Evolutionary conservation across 2,888 invertebrate species (phyloP), one percentile per base, ranked within the genome.

Genomic region (Fragum sueziense): DNA sequence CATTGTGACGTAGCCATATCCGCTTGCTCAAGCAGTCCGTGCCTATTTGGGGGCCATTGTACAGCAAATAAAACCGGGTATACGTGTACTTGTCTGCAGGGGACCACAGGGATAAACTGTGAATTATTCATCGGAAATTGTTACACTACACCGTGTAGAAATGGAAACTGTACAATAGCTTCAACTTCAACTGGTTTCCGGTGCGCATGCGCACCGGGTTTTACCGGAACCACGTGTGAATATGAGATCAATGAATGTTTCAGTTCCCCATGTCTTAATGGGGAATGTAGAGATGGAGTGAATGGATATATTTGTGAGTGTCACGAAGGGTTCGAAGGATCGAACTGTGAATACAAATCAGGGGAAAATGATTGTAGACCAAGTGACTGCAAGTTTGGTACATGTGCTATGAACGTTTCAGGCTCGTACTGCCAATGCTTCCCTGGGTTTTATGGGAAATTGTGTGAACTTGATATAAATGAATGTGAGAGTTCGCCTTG

Each of bases 391-490:
- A 68, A 65, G 51, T 82, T 65, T 61, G 79, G 79, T 27, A 62
- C 76, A 70, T 82, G 82, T 57, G 79, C 82, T 54, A 20, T 82
- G 14, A 79, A 82, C 54, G 51, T 47, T 59, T 76, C 65, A n/a
- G 82, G 82, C 7, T 78, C 78, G 6, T 82, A 65, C 33, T 82
- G 82, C 29, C 78, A 79, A n/a, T 82, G 82, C 74, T 82, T 82
- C 37, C 82, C 82, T 22, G 82, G 81, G n/a, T 82, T 75, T 69
- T 65, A 69, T 14, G 82, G 82, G 1, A 22, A 0, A 2, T 31
- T 4, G 1, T 82, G 82, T 25, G 79, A 82, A 4, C 31, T 65
- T 4, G 65, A 79, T 47, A 69, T 82, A 3, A 54, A 82, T 33
- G 79, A 78, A 34, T 82, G 82, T 70, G 7, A 34, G 22, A 41